These are phyloP conservation scores for Drosophila nigromelanica DNA, from an alignment of 1,140 invertebrate species.

Conservation along the genomic window DNA sequence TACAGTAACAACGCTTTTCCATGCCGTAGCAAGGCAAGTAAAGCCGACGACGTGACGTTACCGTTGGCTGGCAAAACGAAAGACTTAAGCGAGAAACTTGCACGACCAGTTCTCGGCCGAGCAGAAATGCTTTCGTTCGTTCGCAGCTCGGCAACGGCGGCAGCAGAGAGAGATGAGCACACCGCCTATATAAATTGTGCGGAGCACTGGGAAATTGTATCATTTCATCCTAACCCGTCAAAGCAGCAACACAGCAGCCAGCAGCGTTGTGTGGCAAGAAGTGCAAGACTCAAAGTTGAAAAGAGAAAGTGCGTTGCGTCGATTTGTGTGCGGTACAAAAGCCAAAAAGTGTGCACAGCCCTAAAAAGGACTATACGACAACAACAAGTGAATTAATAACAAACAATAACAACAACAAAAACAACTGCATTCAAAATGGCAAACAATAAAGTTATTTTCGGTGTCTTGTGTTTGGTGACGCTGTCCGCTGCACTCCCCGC, in stretches of 20 bases:
- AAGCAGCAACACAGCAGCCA: constrained; percentile 82
- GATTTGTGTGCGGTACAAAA: constrained; percentile 55
- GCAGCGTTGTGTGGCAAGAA: constrained; percentile 63
- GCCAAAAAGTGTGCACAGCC: constrained; percentile 54
- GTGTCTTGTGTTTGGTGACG: constrained; percentile 85
- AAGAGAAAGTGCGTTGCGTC: constrained; percentile 80
- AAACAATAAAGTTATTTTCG: constrained; percentile 80
- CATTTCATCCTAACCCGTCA: constrained; percentile 84
- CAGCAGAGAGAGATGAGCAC: constrained; percentile 64
- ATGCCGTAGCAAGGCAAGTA: constrained; percentile 33
- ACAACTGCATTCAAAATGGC: constrained; percentile 66
- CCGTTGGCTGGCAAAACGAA: constrained; percentile 79
- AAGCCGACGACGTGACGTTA: constrained; percentile 50
- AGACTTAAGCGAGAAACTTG: constrained; percentile 83
- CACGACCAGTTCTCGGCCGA: constrained; percentile 69
- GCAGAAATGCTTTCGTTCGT: constrained; percentile 73
- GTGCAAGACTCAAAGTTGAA: constrained; percentile 44
- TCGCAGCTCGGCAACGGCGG: constrained; percentile 11
- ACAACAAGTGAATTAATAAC: constrained; percentile 48
- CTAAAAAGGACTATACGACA: constrained; percentile 66
- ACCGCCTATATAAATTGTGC: constrained; percentile 83
- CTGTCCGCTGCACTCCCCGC: constrained; percentile 87
- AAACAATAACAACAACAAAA: constrained; percentile 17
- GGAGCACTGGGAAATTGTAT: constrained; percentile 83
- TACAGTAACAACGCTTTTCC: constrained; percentile 76